Conservation (phyloP, 2,113 vertebrate genomes). For the Colinus virginianus region DNA sequence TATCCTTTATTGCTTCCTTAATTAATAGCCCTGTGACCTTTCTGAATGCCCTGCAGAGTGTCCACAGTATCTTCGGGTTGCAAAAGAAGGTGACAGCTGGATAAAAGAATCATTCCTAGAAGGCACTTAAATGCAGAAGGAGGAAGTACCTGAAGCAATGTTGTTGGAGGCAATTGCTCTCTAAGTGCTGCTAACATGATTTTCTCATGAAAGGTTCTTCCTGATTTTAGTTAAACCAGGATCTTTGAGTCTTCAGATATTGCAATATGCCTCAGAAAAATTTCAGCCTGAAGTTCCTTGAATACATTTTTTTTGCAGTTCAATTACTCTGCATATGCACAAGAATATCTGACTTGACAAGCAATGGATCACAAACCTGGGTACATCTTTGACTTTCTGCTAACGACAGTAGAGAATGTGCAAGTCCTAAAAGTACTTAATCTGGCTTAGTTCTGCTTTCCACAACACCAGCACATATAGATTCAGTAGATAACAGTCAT, state of each 20-base stretch:
- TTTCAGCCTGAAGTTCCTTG: neutral
- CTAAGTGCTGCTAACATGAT: neutral
- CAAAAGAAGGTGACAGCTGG: neutral
- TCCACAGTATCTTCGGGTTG: neutral
- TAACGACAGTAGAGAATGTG: neutral
- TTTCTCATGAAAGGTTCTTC: neutral
- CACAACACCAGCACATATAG: neutral
- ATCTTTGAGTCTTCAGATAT: neutral
- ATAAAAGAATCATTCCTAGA: neutral
- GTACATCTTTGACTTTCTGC: neutral
- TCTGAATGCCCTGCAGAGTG: neutral
- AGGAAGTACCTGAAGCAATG: neutral
- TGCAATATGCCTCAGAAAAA: neutral
- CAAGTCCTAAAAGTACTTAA: neutral
- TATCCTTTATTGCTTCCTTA: neutral
- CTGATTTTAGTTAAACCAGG: neutral
- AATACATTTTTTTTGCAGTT: neutral
- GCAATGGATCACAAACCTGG: neutral
- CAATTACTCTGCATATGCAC: neutral
- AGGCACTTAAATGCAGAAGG: fast-evolving
- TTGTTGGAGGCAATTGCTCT: neutral
- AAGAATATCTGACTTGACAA: neutral
- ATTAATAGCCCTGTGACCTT: neutral
- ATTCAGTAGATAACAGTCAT: neutral
- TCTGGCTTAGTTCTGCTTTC: neutral